Evolutionary conservation across 2,113 vertebrate species (phyloP), one percentile per base, ranked within the genome.

Genomic region (Hyperopisus bebe): DNA sequence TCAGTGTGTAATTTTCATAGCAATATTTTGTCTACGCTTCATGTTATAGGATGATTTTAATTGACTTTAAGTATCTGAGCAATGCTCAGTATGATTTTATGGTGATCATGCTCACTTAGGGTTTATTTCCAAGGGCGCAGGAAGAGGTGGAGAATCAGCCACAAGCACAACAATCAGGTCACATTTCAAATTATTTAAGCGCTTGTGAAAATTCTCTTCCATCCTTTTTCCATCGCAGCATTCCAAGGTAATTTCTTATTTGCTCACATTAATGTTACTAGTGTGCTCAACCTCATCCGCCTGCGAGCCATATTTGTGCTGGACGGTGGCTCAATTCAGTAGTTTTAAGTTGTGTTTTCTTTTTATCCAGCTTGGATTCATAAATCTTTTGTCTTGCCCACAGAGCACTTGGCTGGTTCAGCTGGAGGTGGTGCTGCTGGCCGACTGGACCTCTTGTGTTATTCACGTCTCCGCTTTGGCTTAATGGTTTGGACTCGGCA

Each of bases 371-470:
- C 87, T 86, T 90, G 70, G 92, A 91, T 92, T 93, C 92, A 93
- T 93, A 93, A 94, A 90, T 93, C 92, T 93, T 94, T 91, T 91
- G 92, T 91, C 91, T 62, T 89, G 92, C 91, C 92, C 94, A 95
- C 92, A 93, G 93, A 94, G 94, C 88, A 89, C 90, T 93, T 94
- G 94, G 94, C 94, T 94, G 94, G 95, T 95, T 94, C 94, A 93
- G 93, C 91, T 91, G 88, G 92, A 91, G 92, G 91, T 93, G 89
- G 90, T 39, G 91, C 91, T 86, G 89, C 91, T 86, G 89, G 93
- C 92, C 88, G 92, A 94, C 94, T 93, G 89, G 88, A 90, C 92
- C 89, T 74, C 91, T 90, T 90, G 74, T 91, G 92, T 94, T 94
- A 95, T 95, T 95, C 94, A 95, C 94, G 94, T 91, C 92, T 91